Conservation (phyloP, 2,113 vertebrate species). For the Ptyas mucosa region DNA sequence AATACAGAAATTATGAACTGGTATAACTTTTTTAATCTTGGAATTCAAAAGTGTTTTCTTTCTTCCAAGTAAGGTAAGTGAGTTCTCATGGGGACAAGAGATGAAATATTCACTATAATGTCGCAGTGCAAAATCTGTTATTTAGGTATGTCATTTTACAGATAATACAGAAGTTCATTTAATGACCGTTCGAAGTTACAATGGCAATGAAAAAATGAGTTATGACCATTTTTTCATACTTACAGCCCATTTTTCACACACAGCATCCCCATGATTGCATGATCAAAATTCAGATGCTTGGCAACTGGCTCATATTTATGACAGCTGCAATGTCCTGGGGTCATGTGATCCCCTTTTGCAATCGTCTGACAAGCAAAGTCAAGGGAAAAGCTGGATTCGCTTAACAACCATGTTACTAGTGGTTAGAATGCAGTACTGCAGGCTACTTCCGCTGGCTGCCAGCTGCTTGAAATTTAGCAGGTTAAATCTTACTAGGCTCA, state of each 20-base stretch:
- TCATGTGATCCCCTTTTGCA: background rate
- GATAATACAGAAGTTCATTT: background rate
- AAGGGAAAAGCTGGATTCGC: background rate
- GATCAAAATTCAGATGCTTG: background rate
- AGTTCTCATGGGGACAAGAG: background rate
- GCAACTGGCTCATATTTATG: background rate
- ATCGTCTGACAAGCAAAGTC: background rate
- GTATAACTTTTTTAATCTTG: background rate
- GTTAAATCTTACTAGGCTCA: no score
- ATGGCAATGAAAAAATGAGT: background rate
- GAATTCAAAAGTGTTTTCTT: background rate
- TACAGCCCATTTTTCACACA: no score
- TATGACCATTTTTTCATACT: background rate
- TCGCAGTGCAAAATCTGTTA: background rate
- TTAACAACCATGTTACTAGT: background rate
- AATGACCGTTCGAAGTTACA: background rate
- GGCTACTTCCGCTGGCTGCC: no score
- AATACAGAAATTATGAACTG: background rate
- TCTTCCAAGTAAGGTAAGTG: background rate
- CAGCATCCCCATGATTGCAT: background rate
- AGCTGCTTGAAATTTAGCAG: no score
- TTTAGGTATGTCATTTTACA: background rate
- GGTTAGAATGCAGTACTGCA: no score
- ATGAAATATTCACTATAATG: background rate
- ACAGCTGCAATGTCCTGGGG: background rate